A percentile compares a stretch with the other conserved stretches of the same genome.
Conservation (phyloP, 2,888 invertebrate species). For the Lasioglossum leucozonium region DNA sequence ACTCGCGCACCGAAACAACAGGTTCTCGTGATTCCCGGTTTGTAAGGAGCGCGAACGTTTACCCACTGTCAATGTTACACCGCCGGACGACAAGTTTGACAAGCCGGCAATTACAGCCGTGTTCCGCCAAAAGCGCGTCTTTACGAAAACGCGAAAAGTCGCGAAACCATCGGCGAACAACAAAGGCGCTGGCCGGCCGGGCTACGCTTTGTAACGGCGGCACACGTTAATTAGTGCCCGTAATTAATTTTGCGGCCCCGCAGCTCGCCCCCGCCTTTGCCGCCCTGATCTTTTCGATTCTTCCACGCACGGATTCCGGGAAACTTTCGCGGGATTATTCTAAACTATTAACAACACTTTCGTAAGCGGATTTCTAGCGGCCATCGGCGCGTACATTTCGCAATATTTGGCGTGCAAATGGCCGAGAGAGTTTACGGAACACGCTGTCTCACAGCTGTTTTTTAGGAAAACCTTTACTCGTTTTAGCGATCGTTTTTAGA, state of each 20-base stretch:
- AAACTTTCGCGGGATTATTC: not conserved
- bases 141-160: slow-evolving; percentile 49
- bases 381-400: too few relatives aligned
- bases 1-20: not conserved
- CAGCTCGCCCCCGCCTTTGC: not conserved
- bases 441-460: too few relatives aligned
- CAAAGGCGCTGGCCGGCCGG: slow-evolving; percentile 44
- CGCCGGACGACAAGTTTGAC: not conserved
- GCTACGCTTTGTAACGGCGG: slow-evolving; percentile 53
- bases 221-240: slow-evolving; percentile 64
- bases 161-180: slow-evolving; percentile 28
- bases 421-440: too few relatives aligned
- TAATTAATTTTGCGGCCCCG: slow-evolving; percentile 65
- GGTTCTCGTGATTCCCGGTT: not conserved
- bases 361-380: too few relatives aligned
- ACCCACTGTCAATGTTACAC: not conserved
- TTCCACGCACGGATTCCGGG: not conserved
- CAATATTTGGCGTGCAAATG: too few relatives aligned
- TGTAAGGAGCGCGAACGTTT: not conserved
- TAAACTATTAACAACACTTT: not conserved
- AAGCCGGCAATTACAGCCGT: slow-evolving; percentile 17
- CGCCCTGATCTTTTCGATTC: not conserved
- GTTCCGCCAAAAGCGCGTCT: slow-evolving; percentile 12
- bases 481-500: too few relatives aligned
- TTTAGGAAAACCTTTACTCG: too few relatives aligned